Evolutionary conservation across 2,888 invertebrate genomes (phyloP), one percentile per base, ranked within the genome.

Genomic region (Thymelicus acteon): DNA sequence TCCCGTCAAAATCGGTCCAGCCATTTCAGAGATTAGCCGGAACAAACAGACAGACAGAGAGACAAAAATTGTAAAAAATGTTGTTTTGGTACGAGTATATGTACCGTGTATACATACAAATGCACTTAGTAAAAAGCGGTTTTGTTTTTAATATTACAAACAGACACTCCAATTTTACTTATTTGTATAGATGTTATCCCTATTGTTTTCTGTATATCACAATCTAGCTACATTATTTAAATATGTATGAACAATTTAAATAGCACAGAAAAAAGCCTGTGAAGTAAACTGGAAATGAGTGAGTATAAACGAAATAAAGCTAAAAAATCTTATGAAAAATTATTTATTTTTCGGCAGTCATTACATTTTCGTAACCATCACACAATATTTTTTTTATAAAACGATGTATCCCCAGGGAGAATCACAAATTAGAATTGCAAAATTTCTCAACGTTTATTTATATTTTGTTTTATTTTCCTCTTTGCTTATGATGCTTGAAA

Each of bases 371-470:
- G 47, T 8, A 48, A 47, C 13, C 60, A 40, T 44, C 49, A n/a
- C 31, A 15, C 12, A 60, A 70, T 64, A 69, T 64, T 61, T 63
- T 49, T 63, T 40, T 64, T 12, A 52, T 52, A 40, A n/a, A 60
- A 31, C 48, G 64, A 74, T 73, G 69, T 76, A 69, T 75, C 57
- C 71, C 52, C 71, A 48, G 75, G 74, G 74, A 31, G 73, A 75
- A 75, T 76, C 73, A 71, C 67, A 71, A 73, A 75, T 75, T 74
- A 74, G 75, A 76, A 75, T 76, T 75, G 76, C 71, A 73, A 72
- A 76, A 75, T 60, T 67, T 58, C 60, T 74, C 65, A 67, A 58
- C 63, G 71, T 67, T 67, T 58, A 58, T 72, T 75, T 65, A 65
- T 64, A 64, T 72, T 75, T 75, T 72, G 58, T 61, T 66, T 67